Conservation (phyloP, 2,888 invertebrate species). For the Lomographa bimaculata region DNA sequence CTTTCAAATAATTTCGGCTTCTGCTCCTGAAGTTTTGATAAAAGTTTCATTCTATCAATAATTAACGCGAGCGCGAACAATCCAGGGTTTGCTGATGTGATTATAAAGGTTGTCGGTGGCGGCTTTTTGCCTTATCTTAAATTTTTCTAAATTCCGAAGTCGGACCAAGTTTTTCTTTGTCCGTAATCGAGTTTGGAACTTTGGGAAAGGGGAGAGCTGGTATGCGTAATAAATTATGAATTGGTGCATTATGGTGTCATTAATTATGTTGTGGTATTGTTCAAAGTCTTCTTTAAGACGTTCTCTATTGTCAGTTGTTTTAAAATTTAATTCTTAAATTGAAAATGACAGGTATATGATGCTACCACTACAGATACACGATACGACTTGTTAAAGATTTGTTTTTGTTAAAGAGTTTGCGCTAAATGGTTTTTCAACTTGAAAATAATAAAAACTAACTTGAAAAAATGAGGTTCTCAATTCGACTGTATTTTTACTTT, state of each 20-base stretch:
- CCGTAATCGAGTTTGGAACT: conserved; percentile 55
- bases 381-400: no score
- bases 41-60: conserved; percentile 84
- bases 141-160: conserved; percentile 47
- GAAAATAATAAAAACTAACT: no score
- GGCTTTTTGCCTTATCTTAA: conserved; percentile 63
- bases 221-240: conserved; percentile 35
- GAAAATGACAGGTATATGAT: no score
- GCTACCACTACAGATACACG: no score
- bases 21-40: conserved; percentile 83
- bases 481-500: no score
- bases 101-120: conserved; percentile 67
- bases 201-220: conserved; percentile 44
- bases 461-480: no score
- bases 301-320: no score
- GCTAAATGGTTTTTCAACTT: no score
- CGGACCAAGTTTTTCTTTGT: conserved; percentile 51
- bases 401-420: no score
- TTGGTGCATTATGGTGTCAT: conserved; percentile 26
- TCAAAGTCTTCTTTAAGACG: no score
- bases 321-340: no score
- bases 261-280: conserved; percentile 24
- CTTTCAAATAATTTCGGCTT: conserved; percentile 83
- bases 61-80: conserved; percentile 79
- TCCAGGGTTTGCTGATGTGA: conserved; percentile 74